Base-by-base conservation (phyloP, 2,113 vertebrate species). In the Phaethornis superciliosus region DNA sequence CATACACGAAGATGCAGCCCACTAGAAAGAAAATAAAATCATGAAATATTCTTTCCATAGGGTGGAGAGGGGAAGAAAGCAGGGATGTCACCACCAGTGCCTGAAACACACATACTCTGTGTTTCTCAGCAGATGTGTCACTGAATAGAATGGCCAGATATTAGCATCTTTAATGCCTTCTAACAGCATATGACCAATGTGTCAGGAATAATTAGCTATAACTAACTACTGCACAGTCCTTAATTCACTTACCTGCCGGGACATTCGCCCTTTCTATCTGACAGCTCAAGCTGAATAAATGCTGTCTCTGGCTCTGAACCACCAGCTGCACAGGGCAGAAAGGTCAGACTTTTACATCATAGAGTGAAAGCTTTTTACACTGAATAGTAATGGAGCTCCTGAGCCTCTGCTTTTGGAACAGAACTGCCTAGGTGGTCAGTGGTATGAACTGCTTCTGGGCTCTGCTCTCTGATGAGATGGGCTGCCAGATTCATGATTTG, bases 121-220 rank as follows among this genome's bases (percentile, higher is more conserved):
- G 23, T 62, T 81, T 76, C 67, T 81, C n/a, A 60, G 82, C 52
- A 81, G 47, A 74, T 35, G 52, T 69, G 21, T 54, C 81, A 13
- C 82, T 88, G 85, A 90, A 35, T 27, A 32, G 44, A 78, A 70
- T 54, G 47, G 40, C 23, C 42, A 68, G 89, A 62, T 28, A 83
- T 90, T 84, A 94, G 33, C 83, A 92, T 94, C 83, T 89, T 96
- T 93, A 93, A 92, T 95, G 70, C 84, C 67, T 69, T 81, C 74
- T 94, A 95, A 88, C 59, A 90, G 81, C 62, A 15, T 27, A 84
- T 83, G 93, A 88, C 86, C 94, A 81, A 86, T 86, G 83, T 94
- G 91, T 91, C 93, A 74, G 86, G 92, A 93, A 94, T 93, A 96
- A 96, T 95, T 95, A 96, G 90, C 54, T 92, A 88, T 59, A 92